phyloP scores from a whole-genome alignment of 2,888 invertebrate genomes.

The Endotricha flammealis region DNA sequence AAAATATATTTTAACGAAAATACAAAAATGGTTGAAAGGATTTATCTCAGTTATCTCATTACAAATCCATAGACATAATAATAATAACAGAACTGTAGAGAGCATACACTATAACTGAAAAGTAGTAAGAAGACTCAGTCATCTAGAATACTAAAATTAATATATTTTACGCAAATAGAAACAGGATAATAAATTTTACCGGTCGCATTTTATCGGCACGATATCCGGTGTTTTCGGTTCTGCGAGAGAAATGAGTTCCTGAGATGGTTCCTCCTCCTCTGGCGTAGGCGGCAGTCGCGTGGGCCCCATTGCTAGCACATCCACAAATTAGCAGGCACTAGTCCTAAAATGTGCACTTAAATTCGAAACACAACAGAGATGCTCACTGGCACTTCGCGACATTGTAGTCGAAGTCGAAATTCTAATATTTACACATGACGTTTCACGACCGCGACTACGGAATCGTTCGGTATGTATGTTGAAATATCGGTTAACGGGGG shows the following conservation, averaged over 20 bases:
- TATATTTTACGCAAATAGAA: slow-evolving; percentile 7
- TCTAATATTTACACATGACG: slow-evolving; percentile 22
- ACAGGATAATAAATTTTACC: slow-evolving; percentile 34
- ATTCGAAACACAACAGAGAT: slow-evolving; percentile 36
- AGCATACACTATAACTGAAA: background rate
- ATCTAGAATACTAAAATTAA: slow-evolving; percentile 1
- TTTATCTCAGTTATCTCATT: no score
- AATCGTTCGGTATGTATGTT: slow-evolving; percentile 21
- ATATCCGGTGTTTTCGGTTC: slow-evolving; percentile 45
- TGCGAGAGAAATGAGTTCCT: slow-evolving; percentile 30
- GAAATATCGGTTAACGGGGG: slow-evolving; percentile 29
- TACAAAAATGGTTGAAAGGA: no score
- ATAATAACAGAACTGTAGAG: no score
- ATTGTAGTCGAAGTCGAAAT: slow-evolving; percentile 34
- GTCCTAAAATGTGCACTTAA: slow-evolving; percentile 40
- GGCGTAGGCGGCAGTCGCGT: slow-evolving; percentile 64
- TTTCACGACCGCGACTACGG: slow-evolving; percentile 16
- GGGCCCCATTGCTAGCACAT: slow-evolving; percentile 55
- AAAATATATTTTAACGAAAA: no score
- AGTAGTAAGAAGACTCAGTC: background rate
- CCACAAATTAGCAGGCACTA: slow-evolving; percentile 46
- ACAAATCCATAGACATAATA: no score
- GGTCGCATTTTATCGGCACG: slow-evolving; percentile 36
- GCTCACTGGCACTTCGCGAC: slow-evolving; percentile 43
- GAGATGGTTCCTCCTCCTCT: slow-evolving; percentile 58